Percentiles rank a stretch among this genome's conserved stretches.
These are phyloP conservation scores for Melanotaenia duboulayi DNA, from an alignment of 2,113 vertebrate genomes.

Conservation along the genomic window DNA sequence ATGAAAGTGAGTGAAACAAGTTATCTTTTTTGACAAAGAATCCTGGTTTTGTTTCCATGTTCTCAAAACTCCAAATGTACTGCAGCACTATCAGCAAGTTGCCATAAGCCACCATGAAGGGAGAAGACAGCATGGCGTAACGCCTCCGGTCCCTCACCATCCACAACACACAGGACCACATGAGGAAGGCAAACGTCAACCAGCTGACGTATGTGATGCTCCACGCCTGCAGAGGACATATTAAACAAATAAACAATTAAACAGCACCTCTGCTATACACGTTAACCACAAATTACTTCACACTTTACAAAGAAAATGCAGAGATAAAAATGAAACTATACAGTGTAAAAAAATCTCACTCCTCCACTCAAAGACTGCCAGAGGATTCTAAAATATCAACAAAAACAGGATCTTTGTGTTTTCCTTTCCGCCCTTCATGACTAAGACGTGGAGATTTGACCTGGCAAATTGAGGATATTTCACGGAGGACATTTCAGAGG, in stretches of 20 bases:
- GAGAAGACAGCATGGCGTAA: slow-evolving; percentile 96
- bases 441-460: too few relatives aligned
- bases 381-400: too few relatives aligned
- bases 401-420: too few relatives aligned
- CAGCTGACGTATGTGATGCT: slow-evolving; percentile 99
- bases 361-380: too few relatives aligned
- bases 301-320: too few relatives aligned
- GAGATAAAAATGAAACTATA: too few relatives aligned
- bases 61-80: slow-evolving; percentile 95
- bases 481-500: too few relatives aligned
- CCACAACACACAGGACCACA: slow-evolving; percentile 97
- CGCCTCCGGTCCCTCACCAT: slow-evolving; percentile 95
- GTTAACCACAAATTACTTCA: neutral
- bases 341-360: too few relatives aligned
- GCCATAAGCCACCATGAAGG: slow-evolving; percentile 96
- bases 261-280: neutral
- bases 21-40: slow-evolving; percentile 85
- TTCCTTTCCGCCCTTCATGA: too few relatives aligned
- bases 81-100: slow-evolving; percentile 92
- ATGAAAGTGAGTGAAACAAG: slow-evolving; percentile 88
- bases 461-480: too few relatives aligned
- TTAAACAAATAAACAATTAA: neutral
- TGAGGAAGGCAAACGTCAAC: slow-evolving; percentile 94
- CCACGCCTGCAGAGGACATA: slow-evolving; percentile 85
- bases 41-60: slow-evolving; percentile 78